A percentile compares a stretch with the other conserved stretches of the same genome.
Conservation (phyloP, 2,888 invertebrate species). For the Drosophila demipolita region DNA sequence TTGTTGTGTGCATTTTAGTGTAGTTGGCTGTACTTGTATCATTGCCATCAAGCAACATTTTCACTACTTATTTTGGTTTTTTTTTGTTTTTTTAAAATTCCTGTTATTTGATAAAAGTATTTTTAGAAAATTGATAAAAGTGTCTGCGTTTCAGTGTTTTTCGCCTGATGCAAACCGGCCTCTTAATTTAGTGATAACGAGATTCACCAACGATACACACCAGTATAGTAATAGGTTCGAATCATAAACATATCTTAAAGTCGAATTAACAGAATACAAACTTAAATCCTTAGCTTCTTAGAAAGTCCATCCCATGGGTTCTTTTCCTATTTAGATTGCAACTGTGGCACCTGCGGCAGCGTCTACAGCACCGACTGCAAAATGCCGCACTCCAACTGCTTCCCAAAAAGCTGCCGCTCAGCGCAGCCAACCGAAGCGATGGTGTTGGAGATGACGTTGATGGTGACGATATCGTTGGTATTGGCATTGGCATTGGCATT, state of each 20-base stretch:
- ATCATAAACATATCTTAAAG: constrained; percentile 18
- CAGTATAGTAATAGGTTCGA: constrained; percentile 15
- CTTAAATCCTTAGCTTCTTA: constrained; percentile 12
- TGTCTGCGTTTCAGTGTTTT: constrained; percentile 6
- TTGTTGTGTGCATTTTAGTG: background rate
- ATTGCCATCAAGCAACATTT: constrained; percentile 6
- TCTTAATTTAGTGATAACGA: constrained; percentile 61
- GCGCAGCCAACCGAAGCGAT: background rate
- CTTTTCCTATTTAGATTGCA: background rate
- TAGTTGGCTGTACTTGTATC: background rate
- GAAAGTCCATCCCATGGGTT: constrained; percentile 1
- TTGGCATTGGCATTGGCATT: background rate
- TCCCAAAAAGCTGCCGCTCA: background rate
- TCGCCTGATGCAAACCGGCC: constrained; percentile 29
- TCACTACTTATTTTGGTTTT: constrained; percentile 1
- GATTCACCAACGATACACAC: constrained; percentile 28
- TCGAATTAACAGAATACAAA: constrained; percentile 6
- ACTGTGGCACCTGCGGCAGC: constrained; percentile 3
- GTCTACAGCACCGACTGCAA: constrained; percentile 10
- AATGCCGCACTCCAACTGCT: constrained; percentile 8
- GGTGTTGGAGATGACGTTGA: background rate
- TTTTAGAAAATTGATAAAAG: constrained; percentile 43
- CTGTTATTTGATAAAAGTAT: constrained; percentile 25
- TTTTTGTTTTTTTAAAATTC: constrained; percentile 7
- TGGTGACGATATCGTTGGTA: background rate